These are phyloP conservation scores for Etheostoma nigrum DNA, from an alignment of 2,797 vertebrate species.

Conservation along the genomic window DNA sequence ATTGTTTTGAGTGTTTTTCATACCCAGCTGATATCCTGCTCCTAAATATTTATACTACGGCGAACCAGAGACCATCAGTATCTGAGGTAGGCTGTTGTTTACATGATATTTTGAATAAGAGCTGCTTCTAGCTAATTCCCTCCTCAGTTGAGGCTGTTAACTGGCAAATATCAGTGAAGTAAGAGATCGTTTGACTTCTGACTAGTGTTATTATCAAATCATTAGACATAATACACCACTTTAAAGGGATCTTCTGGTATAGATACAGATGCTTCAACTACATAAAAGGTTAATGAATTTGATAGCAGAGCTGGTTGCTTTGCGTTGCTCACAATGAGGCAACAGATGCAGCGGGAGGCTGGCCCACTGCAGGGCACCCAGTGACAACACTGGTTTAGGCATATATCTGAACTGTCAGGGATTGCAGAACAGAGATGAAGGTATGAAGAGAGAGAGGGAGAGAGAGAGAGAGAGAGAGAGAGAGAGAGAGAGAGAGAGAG, in stretches of 20 bases:
- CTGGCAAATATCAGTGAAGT: background rate
- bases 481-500: no score
- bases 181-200: background rate
- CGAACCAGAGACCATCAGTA: constrained; percentile 7
- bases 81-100: constrained; percentile 63
- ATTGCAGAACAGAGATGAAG: constrained; percentile 64
- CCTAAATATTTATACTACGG: background rate
- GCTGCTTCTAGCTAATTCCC: background rate
- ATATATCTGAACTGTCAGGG: constrained; percentile 55
- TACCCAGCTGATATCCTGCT: background rate
- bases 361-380: constrained; percentile 40
- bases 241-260: background rate
- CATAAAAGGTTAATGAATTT: constrained; percentile 48
- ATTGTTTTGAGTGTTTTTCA: background rate
- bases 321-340: constrained; percentile 31
- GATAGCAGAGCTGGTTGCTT: constrained; percentile 15
- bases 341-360: constrained; percentile 48
- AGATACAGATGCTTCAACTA: constrained; percentile 6
- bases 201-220: background rate
- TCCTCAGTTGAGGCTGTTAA: background rate
- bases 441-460: constrained; percentile 18
- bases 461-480: no score
- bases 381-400: constrained; percentile 45
- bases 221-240: background rate
- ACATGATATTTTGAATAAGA: background rate